Percentiles rank a stretch among this genome's conserved stretches.
These are phyloP conservation scores for Spinus olivaceus DNA, from an alignment of 2,797 vertebrate genomes.

Conservation along the genomic window DNA sequence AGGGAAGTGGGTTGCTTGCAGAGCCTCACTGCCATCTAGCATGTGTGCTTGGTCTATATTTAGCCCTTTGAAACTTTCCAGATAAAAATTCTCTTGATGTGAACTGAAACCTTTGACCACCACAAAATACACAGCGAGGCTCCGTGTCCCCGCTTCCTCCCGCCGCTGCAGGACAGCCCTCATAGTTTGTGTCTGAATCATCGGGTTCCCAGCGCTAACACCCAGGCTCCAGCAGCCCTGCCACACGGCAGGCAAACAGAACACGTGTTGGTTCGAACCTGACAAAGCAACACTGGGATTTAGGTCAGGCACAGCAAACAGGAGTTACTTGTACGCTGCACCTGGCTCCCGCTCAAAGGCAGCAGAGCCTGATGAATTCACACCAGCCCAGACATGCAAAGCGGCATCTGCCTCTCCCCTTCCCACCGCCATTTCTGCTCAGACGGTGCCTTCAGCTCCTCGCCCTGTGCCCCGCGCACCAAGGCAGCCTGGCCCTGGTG, in stretches of 20 bases:
- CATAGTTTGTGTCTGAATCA: conserved; percentile 39
- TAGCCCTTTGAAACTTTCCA: background rate
- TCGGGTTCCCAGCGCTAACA: conserved; percentile 20
- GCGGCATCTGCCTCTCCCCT: background rate
- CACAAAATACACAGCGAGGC: background rate
- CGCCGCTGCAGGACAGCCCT: background rate
- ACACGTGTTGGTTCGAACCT: background rate
- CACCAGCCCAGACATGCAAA: conserved; percentile 43
- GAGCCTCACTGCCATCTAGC: background rate
- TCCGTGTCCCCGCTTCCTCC: background rate
- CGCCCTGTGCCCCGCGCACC: background rate
- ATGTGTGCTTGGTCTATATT: background rate
- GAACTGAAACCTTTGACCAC: conserved; percentile 19
- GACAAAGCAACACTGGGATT: conserved; percentile 55
- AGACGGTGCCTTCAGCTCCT: background rate
- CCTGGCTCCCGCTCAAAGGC: conserved; percentile 45
- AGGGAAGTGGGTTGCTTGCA: background rate
- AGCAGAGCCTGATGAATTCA: background rate
- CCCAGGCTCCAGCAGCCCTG: background rate
- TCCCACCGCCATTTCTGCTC: background rate
- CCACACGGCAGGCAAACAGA: background rate
- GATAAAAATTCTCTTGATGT: background rate
- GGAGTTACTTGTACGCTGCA: background rate
- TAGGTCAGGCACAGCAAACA: conserved; percentile 57
- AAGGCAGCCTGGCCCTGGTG: background rate